Evolutionary conservation across 1,140 invertebrate genomes (phyloP), one percentile per base, ranked within the genome.

Genomic region (Bombus balteatus): DNA sequence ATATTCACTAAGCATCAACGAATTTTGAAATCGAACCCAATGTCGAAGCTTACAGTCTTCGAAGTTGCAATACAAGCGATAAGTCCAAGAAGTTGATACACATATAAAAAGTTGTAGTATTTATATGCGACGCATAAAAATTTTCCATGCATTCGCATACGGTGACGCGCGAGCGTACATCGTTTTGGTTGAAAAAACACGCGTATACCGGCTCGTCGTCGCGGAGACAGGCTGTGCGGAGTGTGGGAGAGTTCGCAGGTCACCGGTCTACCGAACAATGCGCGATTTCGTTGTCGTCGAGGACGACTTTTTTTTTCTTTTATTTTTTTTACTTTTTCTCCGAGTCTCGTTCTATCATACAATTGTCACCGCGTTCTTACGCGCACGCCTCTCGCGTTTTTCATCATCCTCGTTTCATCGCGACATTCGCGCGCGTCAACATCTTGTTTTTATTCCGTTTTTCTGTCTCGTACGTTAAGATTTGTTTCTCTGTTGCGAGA

Each of bases 241-340:
- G 91, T 94, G 93, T 94, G 94, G 93, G 94, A 94, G 93, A 94
- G 94, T 94, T 94, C 93, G 92, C 93, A 92, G 94, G 93, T 94
- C 94, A 94, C 92, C 93, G 86, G 92, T 93, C 91, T 91, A 87
- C 88, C 82, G 89, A 93, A 94, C 93, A 94, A 94, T 93, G 88
- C 86, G 81, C 81, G 90, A 92, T 91, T 92, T 92, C 90, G 92
- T 92, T 91, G 81, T 86, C 85, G 91, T 77, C 90, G 86, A 87
- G 89, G 87, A 89, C 88, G 90, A 91, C 82, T 90, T 85, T 91
- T 79, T 47, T 59, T 25, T 39, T 86, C 88, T 88, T 25, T 78
- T 78, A 39, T 15, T 6, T 62, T 91, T 91, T 88, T 70, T 80
- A 57, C 47, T 77, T 62, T 41, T 70, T 70, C 47, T 88, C 83